phyloP scores from a whole-genome alignment of 2,113 vertebrate genomes.

The Geococcyx californianus region DNA sequence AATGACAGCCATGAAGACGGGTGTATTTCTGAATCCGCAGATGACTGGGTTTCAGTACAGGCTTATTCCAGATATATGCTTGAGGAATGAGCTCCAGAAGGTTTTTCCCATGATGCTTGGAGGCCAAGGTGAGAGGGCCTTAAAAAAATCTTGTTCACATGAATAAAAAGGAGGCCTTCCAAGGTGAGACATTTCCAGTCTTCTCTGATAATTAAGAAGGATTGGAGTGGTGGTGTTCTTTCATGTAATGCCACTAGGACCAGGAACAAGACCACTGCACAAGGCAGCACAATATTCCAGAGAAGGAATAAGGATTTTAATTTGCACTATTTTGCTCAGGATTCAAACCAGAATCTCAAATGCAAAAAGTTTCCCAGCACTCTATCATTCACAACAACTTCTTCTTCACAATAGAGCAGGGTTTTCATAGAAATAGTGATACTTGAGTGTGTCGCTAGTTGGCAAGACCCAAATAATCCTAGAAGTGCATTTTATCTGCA shows the following conservation, averaged over 20 bases:
- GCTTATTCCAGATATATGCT: not conserved
- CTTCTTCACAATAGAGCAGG: not conserved
- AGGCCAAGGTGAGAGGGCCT: not conserved
- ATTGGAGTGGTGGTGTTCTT: not conserved
- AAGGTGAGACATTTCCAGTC: not conserved
- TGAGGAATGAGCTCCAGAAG: not conserved
- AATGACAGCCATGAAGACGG: not conserved
- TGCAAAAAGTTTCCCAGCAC: not conserved
- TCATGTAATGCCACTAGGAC: not conserved
- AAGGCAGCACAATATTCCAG: not conserved
- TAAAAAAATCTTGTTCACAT: not conserved
- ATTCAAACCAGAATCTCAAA: not conserved
- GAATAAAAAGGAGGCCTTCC: not conserved
- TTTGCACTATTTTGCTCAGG: not conserved
- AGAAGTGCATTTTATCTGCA: conserved; percentile 42
- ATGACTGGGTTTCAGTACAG: not conserved
- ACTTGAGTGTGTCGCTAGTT: not conserved
- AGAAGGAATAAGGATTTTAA: not conserved
- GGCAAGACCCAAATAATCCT: not conserved
- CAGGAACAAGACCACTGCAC: not conserved
- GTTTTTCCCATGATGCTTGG: not conserved
- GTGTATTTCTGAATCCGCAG: not conserved
- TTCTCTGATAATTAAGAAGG: not conserved
- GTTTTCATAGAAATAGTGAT: conserved; percentile 30
- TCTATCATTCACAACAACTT: not conserved